Evolutionary conservation across 1,140 invertebrate species (phyloP).

Genomic region (Pseudachorutes palmiensis): DNA sequence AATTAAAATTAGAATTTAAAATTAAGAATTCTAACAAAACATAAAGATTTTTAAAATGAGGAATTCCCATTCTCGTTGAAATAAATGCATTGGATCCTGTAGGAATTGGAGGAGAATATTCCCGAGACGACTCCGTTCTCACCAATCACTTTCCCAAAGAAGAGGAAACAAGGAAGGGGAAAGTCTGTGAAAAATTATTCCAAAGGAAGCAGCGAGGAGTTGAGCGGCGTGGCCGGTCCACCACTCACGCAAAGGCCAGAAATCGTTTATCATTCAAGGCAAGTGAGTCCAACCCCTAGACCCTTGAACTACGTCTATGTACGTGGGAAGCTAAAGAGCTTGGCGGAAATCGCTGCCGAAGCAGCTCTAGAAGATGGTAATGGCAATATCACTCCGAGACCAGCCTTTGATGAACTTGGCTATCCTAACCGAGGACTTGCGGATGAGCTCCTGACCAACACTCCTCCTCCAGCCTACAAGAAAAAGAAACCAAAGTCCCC

Average conservation of each 20-base stretch:
- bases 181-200: conserved; percentile 11
- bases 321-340: conserved; percentile 31
- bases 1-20: no score
- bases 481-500: conserved; percentile 22
- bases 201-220: not conserved
- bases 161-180: conserved; percentile 39
- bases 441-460: conserved; percentile 13
- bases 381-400: conserved; percentile 22
- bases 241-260: conserved; percentile 9
- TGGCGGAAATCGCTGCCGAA: conserved; percentile 33
- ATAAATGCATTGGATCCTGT: no score
- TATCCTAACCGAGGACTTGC: conserved; percentile 32
- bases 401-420: conserved; percentile 32
- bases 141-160: conserved; percentile 35
- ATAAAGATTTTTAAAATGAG: no score
- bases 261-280: conserved; percentile 10
- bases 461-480: conserved; percentile 25
- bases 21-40: no score
- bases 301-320: conserved; percentile 35
- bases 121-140: not conserved
- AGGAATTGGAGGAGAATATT: not conserved
- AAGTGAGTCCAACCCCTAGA: conserved; percentile 17
- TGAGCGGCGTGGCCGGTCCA: not conserved
- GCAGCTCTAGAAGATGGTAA: conserved; percentile 19
- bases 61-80: no score